phyloP scores from a whole-genome alignment of 2,113 vertebrate species.

The Indicator indicator region DNA sequence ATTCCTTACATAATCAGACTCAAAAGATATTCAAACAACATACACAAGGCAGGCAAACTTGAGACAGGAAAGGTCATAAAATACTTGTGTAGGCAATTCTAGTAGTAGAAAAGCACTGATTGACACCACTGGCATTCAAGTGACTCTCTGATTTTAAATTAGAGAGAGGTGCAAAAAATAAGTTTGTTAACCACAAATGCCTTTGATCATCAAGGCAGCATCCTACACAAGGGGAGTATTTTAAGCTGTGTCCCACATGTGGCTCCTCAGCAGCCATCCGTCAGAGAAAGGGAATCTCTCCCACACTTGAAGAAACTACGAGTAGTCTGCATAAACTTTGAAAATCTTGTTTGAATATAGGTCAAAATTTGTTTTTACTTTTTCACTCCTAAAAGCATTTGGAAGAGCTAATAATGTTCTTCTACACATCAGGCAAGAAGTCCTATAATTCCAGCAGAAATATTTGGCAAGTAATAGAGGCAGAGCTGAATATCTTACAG shows the following conservation, averaged over 20 bases:
- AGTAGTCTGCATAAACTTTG: background rate
- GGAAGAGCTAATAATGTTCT: background rate
- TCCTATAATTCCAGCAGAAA: background rate
- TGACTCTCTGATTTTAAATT: background rate
- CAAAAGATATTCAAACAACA: background rate
- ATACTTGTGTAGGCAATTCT: background rate
- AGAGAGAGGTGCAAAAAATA: background rate
- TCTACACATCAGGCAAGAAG: background rate
- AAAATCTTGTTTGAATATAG: background rate
- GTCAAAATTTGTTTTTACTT: background rate
- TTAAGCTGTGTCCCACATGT: background rate
- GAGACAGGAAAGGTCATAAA: background rate
- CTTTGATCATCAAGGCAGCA: background rate
- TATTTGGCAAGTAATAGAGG: background rate
- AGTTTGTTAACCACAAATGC: background rate
- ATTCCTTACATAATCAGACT: background rate
- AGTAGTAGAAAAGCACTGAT: background rate
- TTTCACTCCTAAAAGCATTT: background rate
- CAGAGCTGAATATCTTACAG: background rate
- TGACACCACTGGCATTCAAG: background rate
- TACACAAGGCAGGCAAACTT: background rate
- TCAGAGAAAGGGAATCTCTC: background rate
- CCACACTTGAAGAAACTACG: background rate
- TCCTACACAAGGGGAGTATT: slow-evolving; percentile 16
- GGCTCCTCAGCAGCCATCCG: background rate